Evolutionary conservation across 1,140 invertebrate genomes (phyloP).

Genomic region (Cydia pomonella): DNA sequence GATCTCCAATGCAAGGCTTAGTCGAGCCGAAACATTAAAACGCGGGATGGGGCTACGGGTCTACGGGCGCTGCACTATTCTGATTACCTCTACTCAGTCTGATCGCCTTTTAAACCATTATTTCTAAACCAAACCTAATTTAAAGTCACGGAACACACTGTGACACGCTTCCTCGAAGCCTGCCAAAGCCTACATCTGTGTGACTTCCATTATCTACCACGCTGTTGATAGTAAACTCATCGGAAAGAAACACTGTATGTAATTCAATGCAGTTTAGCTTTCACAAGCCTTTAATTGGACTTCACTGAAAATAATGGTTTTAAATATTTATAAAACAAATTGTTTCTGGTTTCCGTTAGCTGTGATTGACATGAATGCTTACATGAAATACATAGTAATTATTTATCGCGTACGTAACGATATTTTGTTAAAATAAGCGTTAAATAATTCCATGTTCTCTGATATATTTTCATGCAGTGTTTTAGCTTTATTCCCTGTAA

Average conservation of each 20-base stretch:
- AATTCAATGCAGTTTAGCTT: no score
- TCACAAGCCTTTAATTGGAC: no score
- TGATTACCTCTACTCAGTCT: background rate
- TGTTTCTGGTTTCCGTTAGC: background rate
- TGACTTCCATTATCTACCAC: no score
- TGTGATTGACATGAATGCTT: background rate
- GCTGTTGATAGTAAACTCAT: no score
- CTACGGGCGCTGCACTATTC: background rate
- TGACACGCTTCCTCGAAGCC: no score
- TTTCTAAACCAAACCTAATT: background rate
- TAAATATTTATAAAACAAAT: background rate
- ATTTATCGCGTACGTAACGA: background rate
- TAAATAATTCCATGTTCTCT: background rate
- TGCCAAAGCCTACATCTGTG: no score
- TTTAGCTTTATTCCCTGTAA: background rate
- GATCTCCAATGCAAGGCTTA: conserved; percentile 74
- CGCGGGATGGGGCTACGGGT: conserved; percentile 42
- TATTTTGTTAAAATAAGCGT: background rate
- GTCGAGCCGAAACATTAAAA: conserved; percentile 56
- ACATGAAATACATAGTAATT: background rate
- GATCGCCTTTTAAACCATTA: background rate
- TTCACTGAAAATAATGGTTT: no score
- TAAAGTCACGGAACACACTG: background rate
- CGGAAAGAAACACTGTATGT: no score
- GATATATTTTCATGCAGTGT: background rate